phyloP scores from a whole-genome alignment of 2,797 vertebrate species.

The Micrastur ruficollis region DNA sequence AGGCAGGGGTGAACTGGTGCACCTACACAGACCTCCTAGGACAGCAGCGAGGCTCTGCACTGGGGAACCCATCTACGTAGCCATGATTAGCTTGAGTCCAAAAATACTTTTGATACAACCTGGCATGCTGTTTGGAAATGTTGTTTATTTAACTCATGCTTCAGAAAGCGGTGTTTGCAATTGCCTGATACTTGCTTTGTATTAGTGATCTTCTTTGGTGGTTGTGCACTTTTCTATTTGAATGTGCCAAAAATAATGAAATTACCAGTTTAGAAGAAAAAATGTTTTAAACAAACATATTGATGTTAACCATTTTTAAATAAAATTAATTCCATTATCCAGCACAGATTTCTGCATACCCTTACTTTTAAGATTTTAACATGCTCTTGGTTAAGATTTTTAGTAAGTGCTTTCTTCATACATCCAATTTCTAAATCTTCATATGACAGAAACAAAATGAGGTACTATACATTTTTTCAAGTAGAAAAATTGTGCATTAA shows the following conservation, averaged over 20 bases:
- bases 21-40: not conserved
- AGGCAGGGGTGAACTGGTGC: not conserved
- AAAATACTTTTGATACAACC: not conserved
- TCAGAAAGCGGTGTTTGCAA: not conserved
- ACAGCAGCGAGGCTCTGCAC: not conserved
- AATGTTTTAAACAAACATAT: not conserved
- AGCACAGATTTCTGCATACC: not conserved
- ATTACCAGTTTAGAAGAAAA: not conserved
- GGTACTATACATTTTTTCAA: not conserved
- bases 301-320: not conserved
- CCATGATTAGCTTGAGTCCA: no score
- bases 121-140: not conserved
- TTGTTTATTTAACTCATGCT: not conserved
- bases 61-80: not conserved
- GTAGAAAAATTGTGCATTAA: not conserved
- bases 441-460: not conserved
- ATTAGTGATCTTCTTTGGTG: not conserved
- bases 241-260: not conserved
- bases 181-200: not conserved
- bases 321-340: not conserved
- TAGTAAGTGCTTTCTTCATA: not conserved
- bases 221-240: not conserved
- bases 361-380: not conserved
- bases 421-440: not conserved
- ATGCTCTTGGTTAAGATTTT: not conserved